These are phyloP conservation scores for Pyrocoelia pectoralis DNA, from an alignment of 2,888 invertebrate species.

Conservation along the genomic window DNA sequence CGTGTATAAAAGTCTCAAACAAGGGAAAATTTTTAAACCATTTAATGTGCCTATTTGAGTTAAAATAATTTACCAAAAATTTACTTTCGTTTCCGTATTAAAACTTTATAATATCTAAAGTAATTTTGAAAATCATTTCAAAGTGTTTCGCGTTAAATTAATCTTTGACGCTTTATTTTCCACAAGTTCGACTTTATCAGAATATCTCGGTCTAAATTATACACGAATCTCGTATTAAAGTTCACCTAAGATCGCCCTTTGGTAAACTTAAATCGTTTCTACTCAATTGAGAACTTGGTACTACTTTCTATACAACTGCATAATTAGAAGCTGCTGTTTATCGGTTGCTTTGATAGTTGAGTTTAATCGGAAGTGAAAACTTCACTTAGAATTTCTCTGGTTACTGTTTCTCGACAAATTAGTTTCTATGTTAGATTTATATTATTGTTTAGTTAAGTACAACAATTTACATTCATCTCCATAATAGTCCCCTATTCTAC, in stretches of 20 bases:
- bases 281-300: constrained; percentile 19
- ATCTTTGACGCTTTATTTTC: constrained; percentile 27
- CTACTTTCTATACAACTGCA: constrained; percentile 32
- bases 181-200: constrained; percentile 32
- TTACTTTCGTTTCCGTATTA: constrained; percentile 16
- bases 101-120: constrained; percentile 16
- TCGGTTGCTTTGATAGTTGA: constrained; percentile 25
- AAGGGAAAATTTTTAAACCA: too few relatives aligned
- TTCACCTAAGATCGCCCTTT: constrained; percentile 34
- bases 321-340: constrained; percentile 31
- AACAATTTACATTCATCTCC: not conserved
- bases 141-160: constrained; percentile 30
- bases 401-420: constrained; percentile 20
- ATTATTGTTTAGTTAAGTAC: not conserved
- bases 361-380: constrained; percentile 30
- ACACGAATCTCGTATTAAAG: constrained; percentile 30
- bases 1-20: too few relatives aligned
- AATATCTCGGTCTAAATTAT: constrained; percentile 33
- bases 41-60: not conserved
- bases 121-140: constrained; percentile 26
- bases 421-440: constrained; percentile 14
- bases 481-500: too few relatives aligned
- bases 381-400: constrained; percentile 17
- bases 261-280: constrained; percentile 33
- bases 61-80: constrained; percentile 13